Percentiles rank a stretch among this genome's conserved stretches.
phyloP scores from a whole-genome alignment of 2,797 vertebrate genomes.

The Cynodonichthys magdalenae region DNA sequence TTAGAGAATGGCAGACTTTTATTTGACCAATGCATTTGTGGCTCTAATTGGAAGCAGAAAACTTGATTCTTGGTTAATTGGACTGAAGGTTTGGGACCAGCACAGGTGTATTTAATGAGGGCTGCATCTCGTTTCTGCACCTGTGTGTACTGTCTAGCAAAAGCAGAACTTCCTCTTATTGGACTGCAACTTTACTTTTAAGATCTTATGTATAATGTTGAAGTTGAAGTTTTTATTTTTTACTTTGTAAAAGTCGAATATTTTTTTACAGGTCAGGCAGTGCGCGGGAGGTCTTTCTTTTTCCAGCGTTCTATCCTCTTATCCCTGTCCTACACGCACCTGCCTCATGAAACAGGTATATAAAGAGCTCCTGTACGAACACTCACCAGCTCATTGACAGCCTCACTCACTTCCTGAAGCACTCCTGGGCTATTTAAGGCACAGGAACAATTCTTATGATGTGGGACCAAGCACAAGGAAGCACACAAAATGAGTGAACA shows the following conservation, averaged over 20 bases:
- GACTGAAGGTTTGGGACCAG: too few species aligned
- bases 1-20: too few species aligned
- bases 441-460: slow-evolving; percentile 32
- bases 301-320: background rate
- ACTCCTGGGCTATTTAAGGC: slow-evolving; percentile 57
- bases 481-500: slow-evolving; percentile 10
- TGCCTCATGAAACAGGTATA: slow-evolving; percentile 1
- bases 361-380: slow-evolving; percentile 7
- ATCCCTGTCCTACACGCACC: background rate
- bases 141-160: too few species aligned
- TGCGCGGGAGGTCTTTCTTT: background rate
- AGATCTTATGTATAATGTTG: too few species aligned
- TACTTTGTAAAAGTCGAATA: background rate
- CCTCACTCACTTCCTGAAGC: slow-evolving; percentile 23
- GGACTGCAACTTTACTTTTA: too few species aligned
- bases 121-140: too few species aligned
- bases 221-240: background rate
- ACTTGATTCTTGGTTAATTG: too few species aligned
- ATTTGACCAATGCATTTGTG: too few species aligned
- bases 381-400: slow-evolving; percentile 29
- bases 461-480: slow-evolving; percentile 32
- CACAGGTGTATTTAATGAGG: too few species aligned
- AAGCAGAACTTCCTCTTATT: too few species aligned
- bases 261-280: background rate
- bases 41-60: too few species aligned